Conservation (phyloP, 2,888 invertebrate species). For the Rhodophaea formosa region DNA sequence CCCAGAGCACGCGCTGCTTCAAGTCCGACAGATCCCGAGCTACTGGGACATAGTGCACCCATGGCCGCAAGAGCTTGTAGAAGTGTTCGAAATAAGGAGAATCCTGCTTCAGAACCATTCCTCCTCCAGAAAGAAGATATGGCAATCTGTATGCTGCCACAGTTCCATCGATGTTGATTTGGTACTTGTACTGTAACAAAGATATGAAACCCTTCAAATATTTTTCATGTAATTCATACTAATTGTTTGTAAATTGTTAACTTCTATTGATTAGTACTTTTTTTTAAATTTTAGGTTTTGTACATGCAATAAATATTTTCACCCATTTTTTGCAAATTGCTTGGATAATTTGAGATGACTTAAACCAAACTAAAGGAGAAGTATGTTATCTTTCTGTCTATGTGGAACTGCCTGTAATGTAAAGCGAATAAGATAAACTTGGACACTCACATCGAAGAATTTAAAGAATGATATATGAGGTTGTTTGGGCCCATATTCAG, state of each 20-base stretch:
- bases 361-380: no score
- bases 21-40: slow-evolving; percentile 90
- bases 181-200: slow-evolving; percentile 93
- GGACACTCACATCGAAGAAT: slow-evolving; percentile 94
- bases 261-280: no score
- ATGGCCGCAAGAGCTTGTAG: slow-evolving; percentile 87
- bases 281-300: no score
- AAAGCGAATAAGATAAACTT: no score
- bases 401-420: no score
- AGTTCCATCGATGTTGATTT: slow-evolving; percentile 96
- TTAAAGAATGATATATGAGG: slow-evolving; percentile 94
- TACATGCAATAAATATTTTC: no score
- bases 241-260: no score
- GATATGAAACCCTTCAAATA: slow-evolving; percentile 16
- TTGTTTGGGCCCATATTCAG: slow-evolving; percentile 92
- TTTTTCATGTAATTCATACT: no score
- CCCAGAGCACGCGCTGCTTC: slow-evolving; percentile 89
- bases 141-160: slow-evolving; percentile 98
- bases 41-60: slow-evolving; percentile 92
- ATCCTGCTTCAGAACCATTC: slow-evolving; percentile 94
- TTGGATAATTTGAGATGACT: no score
- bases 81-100: slow-evolving; percentile 98
- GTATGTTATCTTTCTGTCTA: no score
- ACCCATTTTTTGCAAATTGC: no score
- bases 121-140: slow-evolving; percentile 93